These are phyloP conservation scores for Phaethornis superciliosus DNA, from an alignment of 2,113 vertebrate genomes.

Conservation along the genomic window DNA sequence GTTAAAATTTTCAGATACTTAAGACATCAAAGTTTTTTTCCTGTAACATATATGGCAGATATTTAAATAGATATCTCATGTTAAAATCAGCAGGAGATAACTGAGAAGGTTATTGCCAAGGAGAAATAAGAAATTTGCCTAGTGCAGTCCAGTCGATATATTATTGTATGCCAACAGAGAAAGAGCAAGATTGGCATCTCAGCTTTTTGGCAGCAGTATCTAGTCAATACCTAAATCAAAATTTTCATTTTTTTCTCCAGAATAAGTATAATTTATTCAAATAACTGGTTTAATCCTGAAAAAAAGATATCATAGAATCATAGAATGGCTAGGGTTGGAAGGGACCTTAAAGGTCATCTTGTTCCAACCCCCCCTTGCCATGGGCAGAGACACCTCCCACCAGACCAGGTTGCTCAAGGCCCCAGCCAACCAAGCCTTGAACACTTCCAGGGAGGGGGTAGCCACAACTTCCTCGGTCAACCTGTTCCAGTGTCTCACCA, in stretches of 20 bases:
- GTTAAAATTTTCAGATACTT: background rate
- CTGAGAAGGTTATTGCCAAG: background rate
- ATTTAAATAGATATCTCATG: constrained; percentile 3
- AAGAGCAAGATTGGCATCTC: background rate
- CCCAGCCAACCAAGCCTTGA: too few species aligned
- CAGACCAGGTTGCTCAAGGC: too few species aligned
- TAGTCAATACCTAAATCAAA: background rate
- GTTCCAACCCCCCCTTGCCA: too few species aligned
- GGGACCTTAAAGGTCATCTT: too few species aligned
- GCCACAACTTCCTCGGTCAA: too few species aligned
- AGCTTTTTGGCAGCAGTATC: background rate
- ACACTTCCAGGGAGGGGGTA: too few species aligned
- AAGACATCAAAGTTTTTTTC: background rate
- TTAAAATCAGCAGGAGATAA: background rate
- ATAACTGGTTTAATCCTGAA: background rate
- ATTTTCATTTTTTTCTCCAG: background rate
- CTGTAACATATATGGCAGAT: background rate
- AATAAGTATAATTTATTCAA: background rate
- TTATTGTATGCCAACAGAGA: background rate
- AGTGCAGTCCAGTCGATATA: background rate
- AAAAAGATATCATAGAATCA: background rate
- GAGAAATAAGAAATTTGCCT: background rate
- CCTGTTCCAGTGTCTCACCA: too few species aligned
- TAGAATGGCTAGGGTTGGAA: too few species aligned
- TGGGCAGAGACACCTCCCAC: too few species aligned